phyloP scores from a whole-genome alignment of 2,113 vertebrate genomes.

The Cairina moschata region DNA sequence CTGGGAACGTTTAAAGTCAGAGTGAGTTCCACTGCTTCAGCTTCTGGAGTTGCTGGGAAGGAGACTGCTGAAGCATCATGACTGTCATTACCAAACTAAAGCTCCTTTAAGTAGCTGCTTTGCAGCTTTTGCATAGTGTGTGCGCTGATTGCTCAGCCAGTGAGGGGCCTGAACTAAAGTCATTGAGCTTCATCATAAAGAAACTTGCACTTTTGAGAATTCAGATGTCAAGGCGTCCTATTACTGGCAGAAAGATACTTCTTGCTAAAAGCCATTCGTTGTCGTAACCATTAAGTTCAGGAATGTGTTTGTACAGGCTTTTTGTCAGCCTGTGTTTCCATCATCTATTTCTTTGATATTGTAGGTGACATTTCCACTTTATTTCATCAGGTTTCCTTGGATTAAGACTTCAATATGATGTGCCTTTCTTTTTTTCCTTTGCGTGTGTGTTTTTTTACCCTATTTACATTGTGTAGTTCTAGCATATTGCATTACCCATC shows the following conservation, averaged over 20 bases:
- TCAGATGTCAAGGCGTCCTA: neutral
- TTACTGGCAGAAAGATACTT: neutral
- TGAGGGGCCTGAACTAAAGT: neutral
- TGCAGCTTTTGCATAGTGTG: neutral
- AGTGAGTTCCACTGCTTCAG: neutral
- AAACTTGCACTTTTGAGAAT: neutral
- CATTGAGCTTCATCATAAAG: neutral
- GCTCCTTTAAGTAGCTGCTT: neutral
- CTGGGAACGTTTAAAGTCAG: neutral
- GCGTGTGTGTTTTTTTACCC: neutral
- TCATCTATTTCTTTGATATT: neutral
- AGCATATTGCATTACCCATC: neutral
- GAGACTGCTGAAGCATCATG: neutral
- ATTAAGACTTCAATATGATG: neutral
- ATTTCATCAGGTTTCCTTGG: neutral
- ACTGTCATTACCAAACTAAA: neutral
- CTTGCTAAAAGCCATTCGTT: neutral
- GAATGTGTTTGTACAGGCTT: neutral
- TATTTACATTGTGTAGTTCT: neutral
- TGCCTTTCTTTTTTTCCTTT: neutral
- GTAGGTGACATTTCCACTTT: neutral
- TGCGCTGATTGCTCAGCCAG: accelerated
- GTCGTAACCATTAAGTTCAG: neutral
- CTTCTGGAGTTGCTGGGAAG: neutral
- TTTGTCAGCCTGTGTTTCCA: neutral